Conservation (phyloP, 1,140 invertebrate genomes). For the Aricia agestis region DNA sequence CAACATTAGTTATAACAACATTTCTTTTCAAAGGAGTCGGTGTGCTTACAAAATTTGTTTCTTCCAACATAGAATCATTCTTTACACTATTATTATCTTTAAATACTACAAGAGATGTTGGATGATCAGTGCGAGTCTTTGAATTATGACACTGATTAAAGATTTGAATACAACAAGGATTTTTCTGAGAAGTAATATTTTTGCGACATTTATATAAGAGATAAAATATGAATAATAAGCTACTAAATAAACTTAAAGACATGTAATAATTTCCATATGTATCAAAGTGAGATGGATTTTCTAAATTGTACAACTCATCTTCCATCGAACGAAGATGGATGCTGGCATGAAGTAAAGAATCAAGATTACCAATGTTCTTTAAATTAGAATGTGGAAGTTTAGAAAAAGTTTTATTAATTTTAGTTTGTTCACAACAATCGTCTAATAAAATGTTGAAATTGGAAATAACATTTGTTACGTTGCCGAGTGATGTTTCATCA, state of each 20-base stretch:
- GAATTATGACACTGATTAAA: constrained; percentile 16
- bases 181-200: background rate
- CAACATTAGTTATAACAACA: background rate
- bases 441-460: constrained; percentile 18
- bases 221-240: constrained; percentile 11
- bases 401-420: constrained; percentile 13
- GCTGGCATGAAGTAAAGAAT: constrained; percentile 12
- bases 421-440: constrained; percentile 12
- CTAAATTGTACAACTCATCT: constrained; percentile 13
- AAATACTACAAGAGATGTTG: constrained; percentile 15
- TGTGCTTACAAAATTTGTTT: background rate
- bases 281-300: constrained; percentile 14
- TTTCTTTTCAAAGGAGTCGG: constrained; percentile 11
- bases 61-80: constrained; percentile 7
- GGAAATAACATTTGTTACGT: constrained; percentile 9
- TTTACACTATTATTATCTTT: background rate
- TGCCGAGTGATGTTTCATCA: background rate
- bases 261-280: constrained; percentile 12
- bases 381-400: constrained; percentile 18
- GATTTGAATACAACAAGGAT: constrained; percentile 12
- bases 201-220: constrained; percentile 16
- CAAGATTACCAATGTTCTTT: constrained; percentile 18
- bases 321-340: constrained; percentile 12
- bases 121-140: constrained; percentile 1
- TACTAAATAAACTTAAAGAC: constrained; percentile 4